A percentile compares a stretch with the other conserved stretches of the same genome.
Conservation (phyloP, 2,113 vertebrate species). For the Otolemur garnettii region DNA sequence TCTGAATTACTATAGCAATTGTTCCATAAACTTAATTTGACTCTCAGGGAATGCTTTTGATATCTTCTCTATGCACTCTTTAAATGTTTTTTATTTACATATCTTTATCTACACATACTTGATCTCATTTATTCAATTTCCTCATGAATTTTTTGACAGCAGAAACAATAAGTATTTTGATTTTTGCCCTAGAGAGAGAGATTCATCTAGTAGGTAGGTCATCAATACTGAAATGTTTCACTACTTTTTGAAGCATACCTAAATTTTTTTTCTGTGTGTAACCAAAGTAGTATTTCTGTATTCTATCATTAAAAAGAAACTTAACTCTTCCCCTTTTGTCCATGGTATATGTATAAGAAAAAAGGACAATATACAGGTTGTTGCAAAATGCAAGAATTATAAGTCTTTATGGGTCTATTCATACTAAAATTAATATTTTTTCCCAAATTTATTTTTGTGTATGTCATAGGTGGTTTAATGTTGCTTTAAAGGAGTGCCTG, state of each 20-base stretch:
- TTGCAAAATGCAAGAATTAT: constrained; percentile 21
- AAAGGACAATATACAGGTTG: background rate
- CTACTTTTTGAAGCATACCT: constrained; percentile 26
- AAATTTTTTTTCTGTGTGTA: background rate
- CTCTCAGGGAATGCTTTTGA: background rate
- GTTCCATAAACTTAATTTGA: constrained; percentile 1
- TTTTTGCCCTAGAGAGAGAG: background rate
- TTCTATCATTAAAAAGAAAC: background rate
- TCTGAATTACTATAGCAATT: background rate
- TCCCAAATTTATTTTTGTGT: background rate
- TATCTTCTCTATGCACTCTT: background rate
- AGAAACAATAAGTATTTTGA: background rate
- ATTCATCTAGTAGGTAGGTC: background rate
- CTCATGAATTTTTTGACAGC: background rate
- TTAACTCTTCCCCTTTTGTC: background rate
- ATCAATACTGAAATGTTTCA: background rate
- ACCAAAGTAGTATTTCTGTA: background rate
- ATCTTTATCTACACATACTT: constrained; percentile 1
- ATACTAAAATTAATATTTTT: constrained; percentile 39
- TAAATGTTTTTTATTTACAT: background rate
- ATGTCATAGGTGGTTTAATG: background rate
- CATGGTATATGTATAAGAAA: background rate
- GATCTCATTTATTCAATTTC: background rate
- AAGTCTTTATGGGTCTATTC: background rate
- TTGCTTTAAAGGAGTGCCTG: background rate